These are phyloP conservation scores for Tychaedon coryphoeus DNA, from an alignment of 2,113 vertebrate genomes.

Conservation along the genomic window DNA sequence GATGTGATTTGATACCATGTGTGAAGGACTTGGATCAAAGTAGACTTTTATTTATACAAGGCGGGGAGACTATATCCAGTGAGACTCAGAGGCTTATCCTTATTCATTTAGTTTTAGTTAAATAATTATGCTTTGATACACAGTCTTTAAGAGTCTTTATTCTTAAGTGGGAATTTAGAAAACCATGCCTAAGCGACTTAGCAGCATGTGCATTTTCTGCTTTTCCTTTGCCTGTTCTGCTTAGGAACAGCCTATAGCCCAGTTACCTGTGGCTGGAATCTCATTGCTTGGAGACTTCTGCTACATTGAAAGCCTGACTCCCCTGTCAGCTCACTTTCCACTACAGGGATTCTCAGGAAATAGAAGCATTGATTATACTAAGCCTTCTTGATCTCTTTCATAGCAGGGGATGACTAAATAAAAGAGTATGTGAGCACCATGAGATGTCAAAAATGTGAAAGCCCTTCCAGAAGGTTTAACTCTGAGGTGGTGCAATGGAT, in stretches of 20 bases:
- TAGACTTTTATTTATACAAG: not conserved
- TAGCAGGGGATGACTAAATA: not conserved
- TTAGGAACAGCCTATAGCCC: not conserved
- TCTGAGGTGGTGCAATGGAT: not conserved
- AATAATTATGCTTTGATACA: not conserved
- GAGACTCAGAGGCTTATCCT: not conserved
- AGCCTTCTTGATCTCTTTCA: not conserved
- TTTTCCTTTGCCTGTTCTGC: not conserved
- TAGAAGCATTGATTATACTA: not conserved
- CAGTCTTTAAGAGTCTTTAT: not conserved
- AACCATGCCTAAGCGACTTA: not conserved
- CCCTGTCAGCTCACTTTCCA: accelerated
- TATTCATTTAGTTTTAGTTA: not conserved
- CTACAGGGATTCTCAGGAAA: not conserved
- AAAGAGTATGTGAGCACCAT: not conserved
- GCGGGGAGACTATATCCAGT: not conserved
- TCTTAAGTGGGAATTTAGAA: not conserved
- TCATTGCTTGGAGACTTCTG: not conserved
- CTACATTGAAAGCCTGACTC: not conserved
- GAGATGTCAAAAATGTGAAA: not conserved
- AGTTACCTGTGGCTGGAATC: not conserved
- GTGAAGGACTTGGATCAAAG: slow-evolving; percentile 42
- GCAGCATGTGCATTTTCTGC: not conserved
- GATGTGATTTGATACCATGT: slow-evolving; percentile 23
- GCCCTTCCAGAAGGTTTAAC: not conserved